Percentiles rank a stretch among this genome's conserved stretches.
Evolutionary conservation across 2,888 invertebrate species (phyloP).

Genomic region (Dysmachus trigonus): DNA sequence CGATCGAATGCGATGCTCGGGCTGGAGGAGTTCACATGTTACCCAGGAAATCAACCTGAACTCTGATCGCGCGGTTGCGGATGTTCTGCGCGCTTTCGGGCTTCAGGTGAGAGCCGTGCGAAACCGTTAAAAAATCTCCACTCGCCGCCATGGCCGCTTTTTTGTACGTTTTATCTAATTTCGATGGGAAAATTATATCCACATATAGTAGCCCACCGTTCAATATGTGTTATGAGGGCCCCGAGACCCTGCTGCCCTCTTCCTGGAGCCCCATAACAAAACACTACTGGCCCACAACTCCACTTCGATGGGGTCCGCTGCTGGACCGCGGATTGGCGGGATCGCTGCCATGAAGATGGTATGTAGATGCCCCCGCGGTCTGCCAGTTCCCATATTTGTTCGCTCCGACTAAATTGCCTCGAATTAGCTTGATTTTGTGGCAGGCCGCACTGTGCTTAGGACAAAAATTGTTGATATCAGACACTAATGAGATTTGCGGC

Average conservation of each 20-base stretch:
- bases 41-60: slow-evolving; percentile 42
- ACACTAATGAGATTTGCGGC: slow-evolving; percentile 10
- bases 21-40: slow-evolving; percentile 33
- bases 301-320: not conserved
- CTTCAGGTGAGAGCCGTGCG: slow-evolving; percentile 27
- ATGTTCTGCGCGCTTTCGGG: slow-evolving; percentile 13
- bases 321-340: not conserved
- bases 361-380: not conserved
- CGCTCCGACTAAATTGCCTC: slow-evolving; percentile 9
- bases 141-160: not conserved
- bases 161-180: slow-evolving; percentile 31
- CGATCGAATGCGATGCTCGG: not conserved
- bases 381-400: slow-evolving; percentile 7
- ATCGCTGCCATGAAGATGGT: not conserved
- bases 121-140: slow-evolving; percentile 37
- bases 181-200: slow-evolving; percentile 43
- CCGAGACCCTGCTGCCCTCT: not conserved
- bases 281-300: not conserved
- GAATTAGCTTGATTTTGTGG: slow-evolving; percentile 15
- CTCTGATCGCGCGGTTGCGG: slow-evolving; percentile 17
- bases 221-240: not conserved
- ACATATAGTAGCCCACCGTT: slow-evolving; percentile 35
- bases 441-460: not conserved
- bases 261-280: not conserved
- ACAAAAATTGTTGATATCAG: slow-evolving; percentile 1